Base-by-base conservation (phyloP, 2,888 invertebrate species). In the Amiota minor region DNA sequence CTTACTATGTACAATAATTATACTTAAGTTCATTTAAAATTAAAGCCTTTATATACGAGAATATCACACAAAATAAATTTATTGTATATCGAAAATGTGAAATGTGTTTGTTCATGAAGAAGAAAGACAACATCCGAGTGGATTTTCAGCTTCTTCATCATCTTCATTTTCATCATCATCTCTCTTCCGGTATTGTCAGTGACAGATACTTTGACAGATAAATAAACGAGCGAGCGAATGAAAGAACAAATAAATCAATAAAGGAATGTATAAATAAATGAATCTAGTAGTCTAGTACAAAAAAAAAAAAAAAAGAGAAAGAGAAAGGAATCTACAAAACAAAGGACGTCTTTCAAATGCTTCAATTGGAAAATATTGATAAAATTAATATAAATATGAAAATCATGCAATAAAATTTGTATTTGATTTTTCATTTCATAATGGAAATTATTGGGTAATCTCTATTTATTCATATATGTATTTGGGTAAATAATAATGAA, bases 291-390 rank as follows among this genome's bases (percentile, higher is more conserved):
- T 35, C 3, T 20, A 59, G 23, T n/a, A 23, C 4, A 0, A 35
- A 8, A n/a, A 16, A 11, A 11, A 56, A 16, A 11, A 16, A 23
- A 23, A 35, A 35, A n/a, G n/a, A n/a, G n/a, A n/a, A 35, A 35
- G 35, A 35, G 59, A 59, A 59, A 23, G 18, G 59, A 20, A 59
- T 59, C 12, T 20, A 12, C 2, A 59, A 59, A 59, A 20, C 18
- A 20, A 20, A 20, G n/a, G 20, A 59, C 8, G 20, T 18, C 12
- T 9, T 59, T 59, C 11, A n/a, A 20, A 59, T 23, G 59, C 59
- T 59, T 59, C 20, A 59, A 11, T 59, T 59, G n/a, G 59, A 59
- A 59, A 14, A 59, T 59, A 11, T 59, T 59, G 59, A 23, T 23
- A 23, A 59, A 12, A 59, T 59, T 59, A 20, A 59, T 20, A 59